Evolutionary conservation across 2,113 vertebrate genomes (phyloP).

Genomic region (Phalacrocorax aristotelis): DNA sequence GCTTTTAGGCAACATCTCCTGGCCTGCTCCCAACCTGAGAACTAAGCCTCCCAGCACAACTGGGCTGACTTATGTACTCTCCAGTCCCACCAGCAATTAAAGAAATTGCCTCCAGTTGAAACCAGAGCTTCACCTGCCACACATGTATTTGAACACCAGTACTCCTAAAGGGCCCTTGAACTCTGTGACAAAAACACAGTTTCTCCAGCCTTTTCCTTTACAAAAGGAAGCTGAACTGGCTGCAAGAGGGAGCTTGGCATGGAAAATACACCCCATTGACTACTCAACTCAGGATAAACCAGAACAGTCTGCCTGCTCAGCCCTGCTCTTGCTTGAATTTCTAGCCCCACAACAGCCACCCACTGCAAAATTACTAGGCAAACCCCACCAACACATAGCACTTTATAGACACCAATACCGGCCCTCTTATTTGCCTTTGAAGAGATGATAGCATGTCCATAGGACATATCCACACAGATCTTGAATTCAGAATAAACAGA

Average conservation of each 20-base stretch:
- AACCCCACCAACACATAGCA: not conserved
- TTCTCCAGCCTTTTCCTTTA: not conserved
- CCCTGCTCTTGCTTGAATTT: not conserved
- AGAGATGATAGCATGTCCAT: not conserved
- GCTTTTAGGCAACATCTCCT: not conserved
- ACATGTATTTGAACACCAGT: not conserved
- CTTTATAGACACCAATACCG: not conserved
- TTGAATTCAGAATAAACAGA: not conserved
- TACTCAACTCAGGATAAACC: not conserved
- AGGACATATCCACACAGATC: not conserved
- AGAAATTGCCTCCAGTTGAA: not conserved
- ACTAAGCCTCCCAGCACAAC: not conserved
- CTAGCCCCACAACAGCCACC: not conserved
- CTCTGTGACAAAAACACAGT: not conserved
- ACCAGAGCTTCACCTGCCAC: not conserved
- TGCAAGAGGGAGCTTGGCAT: not conserved
- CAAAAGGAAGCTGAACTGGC: not conserved
- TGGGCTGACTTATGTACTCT: not conserved
- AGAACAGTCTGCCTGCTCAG: not conserved
- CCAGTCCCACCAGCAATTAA: not conserved
- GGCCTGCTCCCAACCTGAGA: not conserved
- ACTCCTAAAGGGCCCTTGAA: not conserved
- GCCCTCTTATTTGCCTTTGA: not conserved
- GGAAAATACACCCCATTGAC: not conserved
- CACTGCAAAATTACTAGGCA: not conserved